Evolutionary conservation across 2,888 invertebrate genomes (phyloP), one percentile per base, ranked within the genome.

Genomic region (Octodonta nipae): DNA sequence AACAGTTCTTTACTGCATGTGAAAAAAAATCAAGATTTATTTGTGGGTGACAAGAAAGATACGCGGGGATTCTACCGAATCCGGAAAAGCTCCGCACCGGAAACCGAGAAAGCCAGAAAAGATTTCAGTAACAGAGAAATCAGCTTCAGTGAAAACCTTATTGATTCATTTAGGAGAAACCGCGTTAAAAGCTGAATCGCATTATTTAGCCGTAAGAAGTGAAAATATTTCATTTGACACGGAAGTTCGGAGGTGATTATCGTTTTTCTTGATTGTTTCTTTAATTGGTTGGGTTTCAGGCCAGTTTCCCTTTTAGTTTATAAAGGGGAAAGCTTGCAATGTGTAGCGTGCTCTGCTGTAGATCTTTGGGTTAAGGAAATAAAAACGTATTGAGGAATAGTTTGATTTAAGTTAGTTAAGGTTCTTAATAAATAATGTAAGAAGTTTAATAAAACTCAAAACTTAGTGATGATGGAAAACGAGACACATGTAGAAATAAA

Each of bases 1-100:
- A 11, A 11, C 22, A 22, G 10, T 22, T 22, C 11, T 22, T 10
- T 11, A 22, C 22, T n/a, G 22, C 22, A 22, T 10, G 22, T 22
- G 22, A 22, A 22, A 22, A 22, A 20, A 22, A 22, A 22, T n/a
- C n/a, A 22, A 10, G 22, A 22, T 22, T 22, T 22, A 22, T 22
- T 22, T 11, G 22, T 22, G 22, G 10, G 22, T 11, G 22, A 10
- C 22, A 10, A 11, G 11, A 22, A 11, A 22, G 22, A 22, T 22
- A 22, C 22, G 22, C 22, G 11, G 22, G 22, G 22, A 22, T 22
- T 22, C 22, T 10, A 22, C n/a, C 10, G 11, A 22, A 22, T 22
- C 22, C 22, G 22, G 22, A 22, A 22, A 22, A n/a, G 11, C 10
- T 22, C 22, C 11, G 22, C n/a, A 22, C 22, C 22, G 22, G 22